A percentile compares a stretch with the other conserved stretches of the same genome.
phyloP scores from a whole-genome alignment of 1,140 invertebrate species.

The Drosophila mauritiana region DNA sequence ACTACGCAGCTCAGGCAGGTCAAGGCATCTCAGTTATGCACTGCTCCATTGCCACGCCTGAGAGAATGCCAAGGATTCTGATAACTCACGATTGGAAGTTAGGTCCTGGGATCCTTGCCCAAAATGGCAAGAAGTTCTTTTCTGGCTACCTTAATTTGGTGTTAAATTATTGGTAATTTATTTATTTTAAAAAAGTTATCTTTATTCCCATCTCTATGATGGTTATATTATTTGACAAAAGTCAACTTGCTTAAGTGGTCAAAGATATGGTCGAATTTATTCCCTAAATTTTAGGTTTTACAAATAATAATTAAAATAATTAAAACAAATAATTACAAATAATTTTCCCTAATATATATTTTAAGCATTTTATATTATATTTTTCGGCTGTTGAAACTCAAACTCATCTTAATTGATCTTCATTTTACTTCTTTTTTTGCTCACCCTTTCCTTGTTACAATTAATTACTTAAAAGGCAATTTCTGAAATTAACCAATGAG shows the following conservation, averaged over 20 bases:
- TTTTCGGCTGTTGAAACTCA: background rate
- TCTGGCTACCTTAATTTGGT: slow-evolving; percentile 20
- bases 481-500: slow-evolving; percentile 62
- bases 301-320: too few species aligned
- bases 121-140: background rate
- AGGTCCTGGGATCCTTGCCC: too few species aligned
- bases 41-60: slow-evolving; percentile 33
- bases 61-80: slow-evolving; percentile 45
- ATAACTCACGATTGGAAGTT: slow-evolving; percentile 38
- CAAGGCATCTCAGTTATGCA: slow-evolving; percentile 65
- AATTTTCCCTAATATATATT: too few species aligned
- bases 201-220: background rate
- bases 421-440: background rate
- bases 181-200: slow-evolving; percentile 3
- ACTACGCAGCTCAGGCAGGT: slow-evolving; percentile 34
- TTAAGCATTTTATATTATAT: too few species aligned
- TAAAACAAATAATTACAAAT: background rate
- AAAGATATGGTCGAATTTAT: too few species aligned
- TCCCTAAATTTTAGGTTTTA: too few species aligned
- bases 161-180: slow-evolving; percentile 24
- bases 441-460: slow-evolving; percentile 11
- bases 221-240: too few species aligned
- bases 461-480: slow-evolving; percentile 42
- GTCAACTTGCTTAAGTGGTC: too few species aligned
- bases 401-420: slow-evolving; percentile 15